Evolutionary conservation across 2,797 vertebrate species (phyloP), one percentile per base, ranked within the genome.

Genomic region (Bufotes viridis): DNA sequence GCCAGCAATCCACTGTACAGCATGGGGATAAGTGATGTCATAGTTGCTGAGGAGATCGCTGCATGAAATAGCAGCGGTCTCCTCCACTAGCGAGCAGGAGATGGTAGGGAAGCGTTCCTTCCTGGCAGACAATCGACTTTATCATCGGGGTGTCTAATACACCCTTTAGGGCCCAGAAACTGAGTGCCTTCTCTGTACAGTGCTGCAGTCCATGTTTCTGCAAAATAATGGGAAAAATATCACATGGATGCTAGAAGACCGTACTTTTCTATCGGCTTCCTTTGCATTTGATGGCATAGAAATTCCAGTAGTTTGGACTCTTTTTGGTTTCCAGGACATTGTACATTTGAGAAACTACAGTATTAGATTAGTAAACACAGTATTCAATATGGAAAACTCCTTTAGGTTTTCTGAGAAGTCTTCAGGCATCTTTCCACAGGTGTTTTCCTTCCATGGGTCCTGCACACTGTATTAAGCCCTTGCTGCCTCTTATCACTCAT

Each of bases 401-500:
- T 42, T 53, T 53, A 78, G 15, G 22, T 49, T 51, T 24, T 75
- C 20, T 8, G 55, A 51, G 29, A 24, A 11, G 70, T 17, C 58
- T 49, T 15, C 26, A 65, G 61, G 42, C 60, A 63, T 81, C 22
- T 24, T 80, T 29, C 20, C 78, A 81, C 55, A 84, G 72, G 83
- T 84, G 70, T 85, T 85, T 85, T 53, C 75, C 61, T 80, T 86
- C 75, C 75, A n/a, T 79, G 51, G 75, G 12, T 86, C 76, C 85
- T 72, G 74, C 76, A 29, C 84, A 22, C 75, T 69, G 49, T 86
- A 87, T 20, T 67, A 78, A 29, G 63, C 22, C 61, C 69, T 83
- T 11, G 22, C 72, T 75, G 57, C 90, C 93, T 91, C 94, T 95
- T 95, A 94, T 94, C 92, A 94, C 94, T 94, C 95, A 94, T 1